phyloP scores from a whole-genome alignment of 2,797 vertebrate species.

The Delichon dasypus region DNA sequence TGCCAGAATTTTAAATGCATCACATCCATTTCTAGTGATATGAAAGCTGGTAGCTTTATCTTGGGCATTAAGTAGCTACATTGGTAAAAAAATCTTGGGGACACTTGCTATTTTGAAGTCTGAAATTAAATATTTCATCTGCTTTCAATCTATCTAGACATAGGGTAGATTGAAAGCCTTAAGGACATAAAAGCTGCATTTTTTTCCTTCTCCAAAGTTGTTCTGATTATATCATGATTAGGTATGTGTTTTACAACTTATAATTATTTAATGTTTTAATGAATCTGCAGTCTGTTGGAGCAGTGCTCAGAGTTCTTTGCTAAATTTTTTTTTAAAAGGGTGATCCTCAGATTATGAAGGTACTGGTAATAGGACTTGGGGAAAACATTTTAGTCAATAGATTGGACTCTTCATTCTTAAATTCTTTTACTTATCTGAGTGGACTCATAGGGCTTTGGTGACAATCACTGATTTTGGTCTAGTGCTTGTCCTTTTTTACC shows the following conservation, averaged over 20 bases:
- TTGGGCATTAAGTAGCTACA: not conserved
- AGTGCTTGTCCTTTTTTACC: not conserved
- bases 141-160: not conserved
- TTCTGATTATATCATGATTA: not conserved
- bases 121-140: not conserved
- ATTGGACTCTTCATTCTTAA: not conserved
- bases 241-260: not conserved
- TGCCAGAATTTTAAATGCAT: not conserved
- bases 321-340: not conserved
- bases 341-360: not conserved
- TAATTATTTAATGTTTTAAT: not conserved
- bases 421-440: not conserved
- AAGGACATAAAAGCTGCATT: not conserved
- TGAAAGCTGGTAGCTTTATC: not conserved
- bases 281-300: not conserved
- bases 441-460: not conserved
- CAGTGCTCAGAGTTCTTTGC: not conserved
- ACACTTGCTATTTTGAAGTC: not conserved
- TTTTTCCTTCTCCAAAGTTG: not conserved
- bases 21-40: not conserved
- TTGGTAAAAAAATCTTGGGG: not conserved
- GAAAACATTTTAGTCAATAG: not conserved
- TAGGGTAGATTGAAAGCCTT: not conserved
- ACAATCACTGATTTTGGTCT: not conserved
- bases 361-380: not conserved